These are phyloP conservation scores for Toxonevra muliebris DNA, from an alignment of 2,888 invertebrate genomes.

Conservation along the genomic window DNA sequence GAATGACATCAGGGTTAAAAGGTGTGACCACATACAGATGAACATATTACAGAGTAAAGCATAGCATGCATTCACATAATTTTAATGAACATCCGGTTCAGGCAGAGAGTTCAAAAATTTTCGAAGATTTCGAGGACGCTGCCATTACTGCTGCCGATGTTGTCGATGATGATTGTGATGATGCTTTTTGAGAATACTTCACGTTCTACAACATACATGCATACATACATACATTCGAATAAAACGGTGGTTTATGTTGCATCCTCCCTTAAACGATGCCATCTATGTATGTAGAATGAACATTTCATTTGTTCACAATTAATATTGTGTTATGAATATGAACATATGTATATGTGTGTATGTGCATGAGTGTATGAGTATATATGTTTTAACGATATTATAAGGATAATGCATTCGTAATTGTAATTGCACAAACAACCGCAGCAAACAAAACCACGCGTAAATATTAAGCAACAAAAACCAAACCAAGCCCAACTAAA, in stretches of 20 bases:
- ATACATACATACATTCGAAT: background rate
- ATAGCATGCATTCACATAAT: no score
- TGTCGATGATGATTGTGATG: background rate
- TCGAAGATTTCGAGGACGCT: background rate
- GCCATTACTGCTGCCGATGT: background rate
- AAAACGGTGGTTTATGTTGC: background rate
- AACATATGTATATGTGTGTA: no score
- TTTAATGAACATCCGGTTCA: no score
- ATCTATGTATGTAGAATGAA: background rate
- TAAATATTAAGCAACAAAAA: conserved; percentile 47
- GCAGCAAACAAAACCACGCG: conserved; percentile 42
- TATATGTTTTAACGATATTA: conserved; percentile 40
- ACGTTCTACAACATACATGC: background rate
- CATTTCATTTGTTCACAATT: conserved; percentile 19
- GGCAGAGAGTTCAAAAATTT: no score
- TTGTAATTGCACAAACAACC: conserved; percentile 59
- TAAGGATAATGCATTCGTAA: conserved; percentile 57
- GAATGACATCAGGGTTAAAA: no score
- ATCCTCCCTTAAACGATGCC: background rate
- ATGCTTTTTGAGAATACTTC: background rate
- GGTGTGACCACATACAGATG: no score
- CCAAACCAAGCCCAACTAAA: conserved; percentile 30
- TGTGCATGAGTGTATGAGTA: no score
- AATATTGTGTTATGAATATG: conserved; percentile 29
- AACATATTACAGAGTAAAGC: no score